Base-by-base conservation (phyloP, 2,797 vertebrate species). In the Carcharodon carcharias region DNA sequence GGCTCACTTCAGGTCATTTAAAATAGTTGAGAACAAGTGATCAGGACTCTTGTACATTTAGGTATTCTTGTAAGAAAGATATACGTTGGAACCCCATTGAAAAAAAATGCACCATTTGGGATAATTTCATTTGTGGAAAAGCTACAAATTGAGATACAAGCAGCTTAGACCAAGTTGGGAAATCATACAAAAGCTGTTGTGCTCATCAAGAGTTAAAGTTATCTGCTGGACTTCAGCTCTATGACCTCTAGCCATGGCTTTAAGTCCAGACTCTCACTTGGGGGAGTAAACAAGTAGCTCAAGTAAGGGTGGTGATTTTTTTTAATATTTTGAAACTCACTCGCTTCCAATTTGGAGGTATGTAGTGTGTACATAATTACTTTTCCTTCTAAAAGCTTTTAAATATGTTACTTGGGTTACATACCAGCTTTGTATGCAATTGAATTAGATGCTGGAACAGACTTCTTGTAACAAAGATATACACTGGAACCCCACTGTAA, bases 381-480 rank as follows among this genome's bases (percentile, higher is more conserved):
- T 35, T 67, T 69, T 71, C 12, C 67, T 71, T 4, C 67, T 95
- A 56, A 73, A 95, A 77, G 14, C 4, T 56, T 56, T 71, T 2
- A 31, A 56, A 73, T 1, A 45, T 73, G 71, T 95, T 14, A 73
- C 23, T 54, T 35, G 31, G 69, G 69, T 73, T 54, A 98, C 99
- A 99, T 97, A 99, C 99, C 99, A 85, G 99, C 99, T 97, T 99
- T 99, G 98, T 99, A 99, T 23, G 98, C 98, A 97, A 99, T 98
- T 96, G 99, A 99, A 96, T 99, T 99, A 96, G 99, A 99, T 35
- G 99, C 98, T 87, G 99, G 99, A 26, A 99, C 99, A 1, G 99
- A 99, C 97, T 99, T 99, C 98, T 99, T 99, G 96, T 99, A 99
- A 97, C 99, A 99, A 96, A 99, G 97, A 97, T 98, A 99, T 87